phyloP scores from a whole-genome alignment of 2,797 vertebrate genomes.

The Xiphorhynchus erythropygius region DNA sequence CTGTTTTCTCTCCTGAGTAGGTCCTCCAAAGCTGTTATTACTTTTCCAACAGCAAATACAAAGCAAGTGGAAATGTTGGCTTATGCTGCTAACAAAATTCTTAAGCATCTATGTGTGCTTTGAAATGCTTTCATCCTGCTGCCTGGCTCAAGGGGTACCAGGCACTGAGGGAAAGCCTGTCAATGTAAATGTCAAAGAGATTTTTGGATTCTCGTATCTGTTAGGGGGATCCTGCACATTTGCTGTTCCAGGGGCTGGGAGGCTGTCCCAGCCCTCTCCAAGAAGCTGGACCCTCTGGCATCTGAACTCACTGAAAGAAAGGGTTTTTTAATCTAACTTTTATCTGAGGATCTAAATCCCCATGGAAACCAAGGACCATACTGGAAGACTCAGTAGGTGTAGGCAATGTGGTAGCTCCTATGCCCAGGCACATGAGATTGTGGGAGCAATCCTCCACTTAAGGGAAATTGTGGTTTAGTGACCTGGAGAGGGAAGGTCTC shows the following conservation, averaged over 20 bases:
- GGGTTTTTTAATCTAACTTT: neutral
- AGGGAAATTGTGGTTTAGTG: neutral
- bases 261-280: neutral
- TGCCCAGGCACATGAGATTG: fast-evolving
- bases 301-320: neutral
- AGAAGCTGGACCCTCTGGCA: neutral
- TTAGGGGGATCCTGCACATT: neutral
- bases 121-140: conserved; percentile 11
- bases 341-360: neutral
- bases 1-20: conserved; percentile 61
- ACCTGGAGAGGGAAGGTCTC: neutral
- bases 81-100: conserved; percentile 49
- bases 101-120: conserved; percentile 37
- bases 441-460: neutral
- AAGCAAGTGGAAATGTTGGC: conserved; percentile 61
- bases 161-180: neutral
- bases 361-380: neutral
- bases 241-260: neutral
- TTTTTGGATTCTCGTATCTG: neutral
- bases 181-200: neutral
- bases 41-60: conserved; percentile 64
- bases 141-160: conserved; percentile 2
- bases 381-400: neutral
- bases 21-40: conserved; percentile 50
- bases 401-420: neutral